Conservation (phyloP, 2,888 invertebrate genomes). For the Adelognathus sp. region DNA sequence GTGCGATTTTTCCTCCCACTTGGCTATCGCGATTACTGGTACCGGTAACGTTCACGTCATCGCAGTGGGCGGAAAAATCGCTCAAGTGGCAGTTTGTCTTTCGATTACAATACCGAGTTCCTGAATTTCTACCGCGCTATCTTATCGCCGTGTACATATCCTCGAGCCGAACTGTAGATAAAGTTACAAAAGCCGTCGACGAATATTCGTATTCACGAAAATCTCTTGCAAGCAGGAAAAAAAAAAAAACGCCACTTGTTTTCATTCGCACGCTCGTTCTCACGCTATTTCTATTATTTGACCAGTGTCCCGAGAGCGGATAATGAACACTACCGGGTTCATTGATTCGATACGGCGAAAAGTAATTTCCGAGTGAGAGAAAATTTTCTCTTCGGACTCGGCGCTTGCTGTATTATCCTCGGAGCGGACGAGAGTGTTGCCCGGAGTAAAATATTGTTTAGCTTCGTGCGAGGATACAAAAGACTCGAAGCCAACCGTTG, state of each 20-base stretch:
- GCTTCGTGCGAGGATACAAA: constrained; percentile 19
- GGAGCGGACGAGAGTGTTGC: neutral
- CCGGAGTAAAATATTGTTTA: constrained; percentile 3
- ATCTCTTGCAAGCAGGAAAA: no score
- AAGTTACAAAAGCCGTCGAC: no score
- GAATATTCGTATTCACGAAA: no score
- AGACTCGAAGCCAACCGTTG: neutral
- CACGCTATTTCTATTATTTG: neutral
- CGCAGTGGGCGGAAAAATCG: no score
- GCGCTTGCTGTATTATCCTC: neutral
- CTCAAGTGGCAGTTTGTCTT: no score
- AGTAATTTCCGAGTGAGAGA: neutral
- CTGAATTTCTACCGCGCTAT: no score
- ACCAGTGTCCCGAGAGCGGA: neutral
- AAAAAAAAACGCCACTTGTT: neutral
- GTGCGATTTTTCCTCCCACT: no score
- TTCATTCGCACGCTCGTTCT: neutral
- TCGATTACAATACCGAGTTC: no score
- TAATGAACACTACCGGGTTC: neutral
- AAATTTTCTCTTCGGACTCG: neutral
- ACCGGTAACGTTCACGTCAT: no score
- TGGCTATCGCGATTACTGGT: no score
- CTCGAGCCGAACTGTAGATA: no score
- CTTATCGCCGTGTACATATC: no score
- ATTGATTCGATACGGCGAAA: neutral